These are phyloP conservation scores for Ethmia dodecea DNA, from an alignment of 2,888 invertebrate genomes.

Conservation along the genomic window DNA sequence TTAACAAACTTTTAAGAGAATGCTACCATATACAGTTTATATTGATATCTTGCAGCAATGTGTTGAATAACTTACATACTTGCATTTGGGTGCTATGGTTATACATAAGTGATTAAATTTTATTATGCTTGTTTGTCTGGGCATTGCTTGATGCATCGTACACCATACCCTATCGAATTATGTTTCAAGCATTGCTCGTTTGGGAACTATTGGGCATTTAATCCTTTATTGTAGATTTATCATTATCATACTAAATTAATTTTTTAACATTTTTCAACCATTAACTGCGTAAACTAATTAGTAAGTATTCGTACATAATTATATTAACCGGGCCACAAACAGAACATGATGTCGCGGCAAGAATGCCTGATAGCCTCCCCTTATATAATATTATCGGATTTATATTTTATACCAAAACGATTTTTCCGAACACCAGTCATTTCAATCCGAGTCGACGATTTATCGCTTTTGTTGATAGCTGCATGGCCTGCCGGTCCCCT, in stretches of 20 bases:
- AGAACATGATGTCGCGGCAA: conserved; percentile 63
- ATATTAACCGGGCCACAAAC: conserved; percentile 66
- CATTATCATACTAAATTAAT: conserved; percentile 77
- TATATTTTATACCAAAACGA: conserved; percentile 47
- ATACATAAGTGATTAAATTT: conserved; percentile 67
- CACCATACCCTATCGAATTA: conserved; percentile 11
- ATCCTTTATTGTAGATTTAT: conserved; percentile 75
- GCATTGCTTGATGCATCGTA: conserved; percentile 49
- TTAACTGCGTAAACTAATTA: conserved; percentile 76
- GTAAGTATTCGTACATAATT: conserved; percentile 57
- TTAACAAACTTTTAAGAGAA: conserved; percentile 63
- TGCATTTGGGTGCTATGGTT: conserved; percentile 77
- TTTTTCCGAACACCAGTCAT: conserved; percentile 57
- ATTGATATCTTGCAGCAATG: conserved; percentile 48
- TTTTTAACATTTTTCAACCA: conserved; percentile 75
- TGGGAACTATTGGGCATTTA: conserved; percentile 79
- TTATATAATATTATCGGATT: conserved; percentile 43
- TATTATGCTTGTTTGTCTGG: conserved; percentile 68
- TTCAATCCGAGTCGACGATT: conserved; percentile 65
- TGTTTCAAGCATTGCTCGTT: conserved; percentile 57
- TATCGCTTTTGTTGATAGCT: conserved; percentile 62
- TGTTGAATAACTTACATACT: conserved; percentile 73
- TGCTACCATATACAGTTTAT: conserved; percentile 54
- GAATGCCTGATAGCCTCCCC: conserved; percentile 77
- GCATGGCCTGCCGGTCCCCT: conserved; percentile 53